Evolutionary conservation across 2,888 invertebrate genomes (phyloP).

Genomic region (Petrolisthes cinctipes): DNA sequence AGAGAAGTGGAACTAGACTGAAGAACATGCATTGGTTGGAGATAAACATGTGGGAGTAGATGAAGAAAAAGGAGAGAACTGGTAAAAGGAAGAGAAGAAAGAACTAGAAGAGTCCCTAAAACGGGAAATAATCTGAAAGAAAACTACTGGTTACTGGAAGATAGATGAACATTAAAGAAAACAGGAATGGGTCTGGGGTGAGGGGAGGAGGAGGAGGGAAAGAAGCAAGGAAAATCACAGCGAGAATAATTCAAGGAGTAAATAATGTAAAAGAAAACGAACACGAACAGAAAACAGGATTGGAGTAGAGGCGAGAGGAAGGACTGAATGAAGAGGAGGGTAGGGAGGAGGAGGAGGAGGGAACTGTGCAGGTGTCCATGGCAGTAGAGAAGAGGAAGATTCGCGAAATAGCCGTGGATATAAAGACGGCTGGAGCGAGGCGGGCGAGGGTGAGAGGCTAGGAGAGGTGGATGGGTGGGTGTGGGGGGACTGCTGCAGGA

Average conservation of each 20-base stretch:
- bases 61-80: background rate
- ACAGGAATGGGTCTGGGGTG: background rate
- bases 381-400: background rate
- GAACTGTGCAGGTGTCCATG: background rate
- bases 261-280: background rate
- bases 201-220: background rate
- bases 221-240: background rate
- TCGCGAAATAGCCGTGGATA: background rate
- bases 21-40: no score
- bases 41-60: background rate
- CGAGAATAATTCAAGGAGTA: background rate
- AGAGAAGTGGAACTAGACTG: no score
- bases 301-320: background rate
- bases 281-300: background rate
- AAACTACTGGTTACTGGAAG: background rate
- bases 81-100: background rate
- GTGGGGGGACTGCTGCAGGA: background rate
- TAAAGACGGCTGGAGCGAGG: background rate
- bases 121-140: background rate
- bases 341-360: background rate
- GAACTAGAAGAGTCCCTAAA: background rate
- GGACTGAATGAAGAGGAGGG: background rate
- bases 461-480: background rate
- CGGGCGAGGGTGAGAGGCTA: background rate
- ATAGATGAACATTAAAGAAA: background rate